These are phyloP conservation scores for Acleris literana DNA, from an alignment of 2,888 invertebrate species.

Conservation along the genomic window DNA sequence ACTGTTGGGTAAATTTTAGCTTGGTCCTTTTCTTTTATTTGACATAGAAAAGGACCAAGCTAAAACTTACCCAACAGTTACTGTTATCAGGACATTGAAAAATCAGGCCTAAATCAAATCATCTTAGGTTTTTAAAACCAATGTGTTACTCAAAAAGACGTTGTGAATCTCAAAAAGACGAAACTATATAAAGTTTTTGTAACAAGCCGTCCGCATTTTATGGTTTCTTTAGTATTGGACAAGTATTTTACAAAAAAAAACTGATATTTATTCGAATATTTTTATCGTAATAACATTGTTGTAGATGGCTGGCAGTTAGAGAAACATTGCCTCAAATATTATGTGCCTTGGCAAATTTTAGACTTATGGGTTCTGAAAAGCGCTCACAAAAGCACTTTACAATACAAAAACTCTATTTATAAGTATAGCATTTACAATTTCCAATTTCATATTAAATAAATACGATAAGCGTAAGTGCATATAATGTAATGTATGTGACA, in stretches of 20 bases:
- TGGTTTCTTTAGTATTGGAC: background rate
- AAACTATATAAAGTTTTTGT: background rate
- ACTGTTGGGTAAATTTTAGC: too few species aligned
- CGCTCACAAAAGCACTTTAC: background rate
- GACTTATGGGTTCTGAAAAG: background rate
- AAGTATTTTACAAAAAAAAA: background rate
- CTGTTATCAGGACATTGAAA: too few species aligned
- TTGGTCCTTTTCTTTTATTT: too few species aligned
- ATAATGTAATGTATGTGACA: too few species aligned
- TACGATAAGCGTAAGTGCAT: too few species aligned
- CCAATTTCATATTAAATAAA: too few species aligned
- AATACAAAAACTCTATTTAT: background rate
- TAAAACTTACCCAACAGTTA: too few species aligned
- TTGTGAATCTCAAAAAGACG: slow-evolving; percentile 20
- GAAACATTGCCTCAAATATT: slow-evolving; percentile 8
- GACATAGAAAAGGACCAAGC: too few species aligned
- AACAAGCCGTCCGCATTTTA: slow-evolving; percentile 9
- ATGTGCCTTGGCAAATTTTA: slow-evolving; percentile 11
- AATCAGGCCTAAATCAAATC: too few species aligned
- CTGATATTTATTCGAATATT: background rate
- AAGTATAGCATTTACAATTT: slow-evolving; percentile 9
- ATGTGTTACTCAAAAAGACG: too few species aligned
- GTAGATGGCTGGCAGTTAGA: background rate
- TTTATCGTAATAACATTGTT: background rate
- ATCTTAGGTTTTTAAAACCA: too few species aligned